A percentile compares a stretch with the other conserved stretches of the same genome.
These are phyloP conservation scores for Oryctes rhinoceros DNA, from an alignment of 1,140 invertebrate genomes.

Conservation along the genomic window DNA sequence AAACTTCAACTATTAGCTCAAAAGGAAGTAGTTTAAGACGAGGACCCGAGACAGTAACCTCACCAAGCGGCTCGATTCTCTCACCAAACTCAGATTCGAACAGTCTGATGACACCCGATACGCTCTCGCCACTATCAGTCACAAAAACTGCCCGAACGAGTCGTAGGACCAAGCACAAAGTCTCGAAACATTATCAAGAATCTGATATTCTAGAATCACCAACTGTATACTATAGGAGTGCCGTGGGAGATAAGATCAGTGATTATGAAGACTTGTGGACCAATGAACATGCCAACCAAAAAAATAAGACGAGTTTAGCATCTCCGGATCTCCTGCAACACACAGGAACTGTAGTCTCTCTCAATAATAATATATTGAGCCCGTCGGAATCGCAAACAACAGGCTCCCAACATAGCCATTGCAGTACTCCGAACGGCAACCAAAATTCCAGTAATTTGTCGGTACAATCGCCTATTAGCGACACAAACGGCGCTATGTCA, in stretches of 20 bases:
- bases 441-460: slow-evolving; percentile 13
- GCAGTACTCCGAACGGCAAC: slow-evolving; percentile 50
- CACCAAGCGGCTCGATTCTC: slow-evolving; percentile 65
- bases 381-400: slow-evolving; percentile 59
- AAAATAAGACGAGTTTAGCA: slow-evolving; percentile 49
- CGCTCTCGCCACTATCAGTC: slow-evolving; percentile 56
- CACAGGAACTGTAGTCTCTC: slow-evolving; percentile 60
- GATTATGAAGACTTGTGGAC: slow-evolving; percentile 97
- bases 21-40: slow-evolving; percentile 62
- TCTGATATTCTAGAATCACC: slow-evolving; percentile 86
- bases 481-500: slow-evolving; percentile 11
- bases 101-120: slow-evolving; percentile 64
- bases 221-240: slow-evolving; percentile 84
- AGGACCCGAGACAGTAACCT: slow-evolving; percentile 63
- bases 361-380: slow-evolving; percentile 67
- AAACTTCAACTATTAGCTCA: slow-evolving; percentile 63
- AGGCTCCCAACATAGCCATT: slow-evolving; percentile 52
- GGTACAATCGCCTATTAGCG: slow-evolving; percentile 45
- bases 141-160: slow-evolving; percentile 55
- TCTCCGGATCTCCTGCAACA: slow-evolving; percentile 59
- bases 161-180: slow-evolving; percentile 65
- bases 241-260: slow-evolving; percentile 88
- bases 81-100: slow-evolving; percentile 65
- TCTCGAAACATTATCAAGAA: slow-evolving; percentile 76
- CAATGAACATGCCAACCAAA: slow-evolving; percentile 67